Conservation (phyloP, 2,797 vertebrate species). For the Linurgus olivaceus region DNA sequence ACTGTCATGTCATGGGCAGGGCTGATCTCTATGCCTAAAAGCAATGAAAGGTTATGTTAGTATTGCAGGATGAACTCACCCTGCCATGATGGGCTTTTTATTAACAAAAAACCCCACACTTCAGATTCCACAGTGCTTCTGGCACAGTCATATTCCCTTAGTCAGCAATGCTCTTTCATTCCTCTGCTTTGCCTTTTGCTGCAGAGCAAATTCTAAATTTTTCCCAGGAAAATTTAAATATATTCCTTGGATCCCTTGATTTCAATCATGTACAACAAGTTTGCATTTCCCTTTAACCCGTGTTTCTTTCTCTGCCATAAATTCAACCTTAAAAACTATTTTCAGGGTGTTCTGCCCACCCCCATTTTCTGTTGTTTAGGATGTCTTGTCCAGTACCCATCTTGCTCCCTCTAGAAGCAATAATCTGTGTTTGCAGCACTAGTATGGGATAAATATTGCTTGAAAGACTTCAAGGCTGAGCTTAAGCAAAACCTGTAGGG, state of each 20-base stretch:
- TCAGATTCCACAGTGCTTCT: neutral
- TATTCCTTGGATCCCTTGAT: neutral
- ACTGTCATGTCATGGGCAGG: neutral
- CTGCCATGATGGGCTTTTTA: neutral
- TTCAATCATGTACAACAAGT: accelerated
- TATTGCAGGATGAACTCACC: neutral
- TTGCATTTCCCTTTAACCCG: neutral
- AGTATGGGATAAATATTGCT: neutral
- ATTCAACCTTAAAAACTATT: neutral
- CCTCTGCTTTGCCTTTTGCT: neutral
- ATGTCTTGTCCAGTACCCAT: neutral
- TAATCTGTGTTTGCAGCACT: neutral
- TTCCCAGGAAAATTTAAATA: neutral
- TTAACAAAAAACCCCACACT: neutral
- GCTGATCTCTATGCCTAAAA: neutral
- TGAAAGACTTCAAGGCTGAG: neutral
- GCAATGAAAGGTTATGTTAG: neutral
- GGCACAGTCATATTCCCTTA: neutral
- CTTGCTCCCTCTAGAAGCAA: neutral
- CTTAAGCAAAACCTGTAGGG: neutral
- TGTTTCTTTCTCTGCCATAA: neutral
- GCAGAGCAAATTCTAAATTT: neutral
- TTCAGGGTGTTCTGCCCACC: neutral
- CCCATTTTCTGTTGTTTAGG: neutral
- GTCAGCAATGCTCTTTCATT: neutral